Percentiles rank a stretch among this genome's conserved stretches.
phyloP scores from a whole-genome alignment of 2,797 vertebrate species.

The Remorina albescens region DNA sequence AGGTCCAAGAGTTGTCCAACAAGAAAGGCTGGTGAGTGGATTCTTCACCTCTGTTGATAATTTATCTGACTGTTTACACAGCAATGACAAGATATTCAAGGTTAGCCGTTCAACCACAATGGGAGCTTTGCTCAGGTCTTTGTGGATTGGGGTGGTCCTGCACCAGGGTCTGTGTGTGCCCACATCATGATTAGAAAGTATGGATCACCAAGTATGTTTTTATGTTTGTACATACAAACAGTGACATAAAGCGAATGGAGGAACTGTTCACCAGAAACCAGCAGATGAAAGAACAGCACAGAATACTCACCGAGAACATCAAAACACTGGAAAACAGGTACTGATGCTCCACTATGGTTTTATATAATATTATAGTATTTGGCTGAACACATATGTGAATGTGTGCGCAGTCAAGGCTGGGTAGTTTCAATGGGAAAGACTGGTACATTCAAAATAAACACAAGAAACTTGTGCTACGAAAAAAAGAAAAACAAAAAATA shows the following conservation, averaged over 20 bases:
- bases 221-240: conserved; percentile 57
- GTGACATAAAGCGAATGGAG: conserved; percentile 93
- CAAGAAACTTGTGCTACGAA: too few species aligned
- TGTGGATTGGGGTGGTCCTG: conserved; percentile 21
- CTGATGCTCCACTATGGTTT: not conserved
- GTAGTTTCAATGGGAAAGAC: too few species aligned
- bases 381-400: not conserved
- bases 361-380: not conserved
- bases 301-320: conserved; percentile 93
- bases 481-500: too few species aligned
- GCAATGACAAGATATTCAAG: conserved; percentile 30
- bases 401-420: too few species aligned
- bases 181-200: not conserved
- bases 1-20: conserved; percentile 91
- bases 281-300: conserved; percentile 94
- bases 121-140: not conserved
- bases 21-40: conserved; percentile 93
- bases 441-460: too few species aligned
- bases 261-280: conserved; percentile 95
- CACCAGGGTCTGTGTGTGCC: conserved; percentile 3
- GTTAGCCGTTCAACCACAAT: not conserved
- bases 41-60: not conserved
- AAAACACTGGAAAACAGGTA: conserved; percentile 96
- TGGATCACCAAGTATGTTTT: conserved; percentile 5
- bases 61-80: conserved; percentile 15